These are phyloP conservation scores for Busseola fusca DNA, from an alignment of 2,888 invertebrate genomes.

Conservation along the genomic window DNA sequence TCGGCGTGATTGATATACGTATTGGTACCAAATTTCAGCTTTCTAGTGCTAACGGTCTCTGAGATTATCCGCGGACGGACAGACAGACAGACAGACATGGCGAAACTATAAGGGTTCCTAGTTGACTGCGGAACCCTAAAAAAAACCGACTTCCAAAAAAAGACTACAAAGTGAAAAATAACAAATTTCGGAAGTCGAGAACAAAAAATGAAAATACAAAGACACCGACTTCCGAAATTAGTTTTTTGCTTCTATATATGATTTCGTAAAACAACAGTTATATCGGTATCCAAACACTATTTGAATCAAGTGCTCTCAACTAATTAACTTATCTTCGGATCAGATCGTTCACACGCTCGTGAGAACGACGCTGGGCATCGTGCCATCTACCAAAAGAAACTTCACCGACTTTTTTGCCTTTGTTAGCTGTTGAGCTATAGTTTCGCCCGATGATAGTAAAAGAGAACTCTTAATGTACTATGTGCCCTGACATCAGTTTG, in stretches of 20 bases:
- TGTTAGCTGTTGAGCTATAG: conserved; percentile 33
- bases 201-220: no score
- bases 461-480: conserved; percentile 33
- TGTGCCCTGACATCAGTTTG: not conserved
- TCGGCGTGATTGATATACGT: no score
- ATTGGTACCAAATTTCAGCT: no score
- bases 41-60: no score
- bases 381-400: conserved; percentile 61
- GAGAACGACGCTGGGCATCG: conserved; percentile 54
- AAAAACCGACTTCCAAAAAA: no score
- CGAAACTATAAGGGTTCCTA: no score
- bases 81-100: no score
- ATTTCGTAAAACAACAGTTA: conserved; percentile 20
- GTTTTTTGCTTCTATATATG: not conserved
- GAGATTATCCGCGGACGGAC: no score
- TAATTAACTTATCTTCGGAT: conserved; percentile 59
- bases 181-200: no score
- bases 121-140: no score
- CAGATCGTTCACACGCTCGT: conserved; percentile 60
- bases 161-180: no score
- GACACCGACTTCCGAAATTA: no score
- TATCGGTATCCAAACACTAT: conserved; percentile 35
- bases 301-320: conserved; percentile 50
- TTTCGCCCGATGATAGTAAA: conserved; percentile 49
- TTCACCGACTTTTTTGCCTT: conserved; percentile 48